A percentile compares a stretch with the other conserved stretches of the same genome.
Conservation (phyloP, 2,113 vertebrate genomes). For the Eleginops maclovinus region DNA sequence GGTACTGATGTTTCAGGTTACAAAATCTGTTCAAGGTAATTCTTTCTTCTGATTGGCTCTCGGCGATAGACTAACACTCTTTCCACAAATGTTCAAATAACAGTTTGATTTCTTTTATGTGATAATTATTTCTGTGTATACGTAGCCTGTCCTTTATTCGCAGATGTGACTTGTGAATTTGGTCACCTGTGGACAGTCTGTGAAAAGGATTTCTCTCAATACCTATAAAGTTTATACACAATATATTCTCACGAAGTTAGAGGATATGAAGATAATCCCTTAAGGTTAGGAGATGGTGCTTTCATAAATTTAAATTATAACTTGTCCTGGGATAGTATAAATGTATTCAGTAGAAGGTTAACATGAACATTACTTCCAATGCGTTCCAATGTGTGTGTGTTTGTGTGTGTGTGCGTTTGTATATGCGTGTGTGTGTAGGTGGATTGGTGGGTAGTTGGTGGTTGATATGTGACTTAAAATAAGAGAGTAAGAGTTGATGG, state of each 20-base stretch:
- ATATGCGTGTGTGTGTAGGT: conserved; percentile 17
- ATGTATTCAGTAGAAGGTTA: conserved; percentile 18
- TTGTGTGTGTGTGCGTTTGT: conserved; percentile 10
- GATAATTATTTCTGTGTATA: neutral
- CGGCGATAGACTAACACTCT: neutral
- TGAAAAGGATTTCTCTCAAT: neutral
- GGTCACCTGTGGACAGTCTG: neutral
- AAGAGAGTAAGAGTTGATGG: neutral
- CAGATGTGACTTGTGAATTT: neutral
- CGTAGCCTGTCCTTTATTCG: neutral
- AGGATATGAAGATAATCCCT: conserved; percentile 12
- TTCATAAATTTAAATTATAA: conserved; percentile 14
- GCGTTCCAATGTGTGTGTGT: neutral
- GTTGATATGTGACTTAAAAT: conserved; percentile 37
- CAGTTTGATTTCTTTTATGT: neutral
- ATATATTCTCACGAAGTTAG: neutral
- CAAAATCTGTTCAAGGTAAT: neutral
- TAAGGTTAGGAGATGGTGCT: conserved; percentile 7
- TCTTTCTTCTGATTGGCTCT: neutral
- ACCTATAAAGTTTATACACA: neutral
- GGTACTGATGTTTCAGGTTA: neutral
- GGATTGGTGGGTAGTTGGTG: conserved; percentile 19
- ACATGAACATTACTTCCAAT: neutral
- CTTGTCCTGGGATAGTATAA: neutral
- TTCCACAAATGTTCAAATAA: neutral